phyloP scores from a whole-genome alignment of 2,797 vertebrate species.

The Cheirogaleus major region DNA sequence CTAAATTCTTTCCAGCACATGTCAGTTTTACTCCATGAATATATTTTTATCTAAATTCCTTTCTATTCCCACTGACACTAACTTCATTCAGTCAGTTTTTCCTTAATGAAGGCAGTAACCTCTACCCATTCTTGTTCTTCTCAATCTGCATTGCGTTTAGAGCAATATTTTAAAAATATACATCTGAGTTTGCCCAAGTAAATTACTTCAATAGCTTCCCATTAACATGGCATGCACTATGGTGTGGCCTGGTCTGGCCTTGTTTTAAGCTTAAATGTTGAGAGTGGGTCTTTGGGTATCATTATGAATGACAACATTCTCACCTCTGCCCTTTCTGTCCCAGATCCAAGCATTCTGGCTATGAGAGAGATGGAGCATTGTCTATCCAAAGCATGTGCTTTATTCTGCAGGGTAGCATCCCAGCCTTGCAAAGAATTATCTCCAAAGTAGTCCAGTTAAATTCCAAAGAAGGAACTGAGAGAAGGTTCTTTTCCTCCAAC shows the following conservation, averaged over 20 bases:
- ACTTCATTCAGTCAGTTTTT: background rate
- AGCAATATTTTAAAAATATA: background rate
- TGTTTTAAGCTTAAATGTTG: background rate
- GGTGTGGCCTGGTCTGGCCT: background rate
- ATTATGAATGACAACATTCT: background rate
- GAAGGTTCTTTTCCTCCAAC: background rate
- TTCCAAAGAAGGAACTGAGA: background rate
- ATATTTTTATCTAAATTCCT: background rate
- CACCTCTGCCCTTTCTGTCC: background rate
- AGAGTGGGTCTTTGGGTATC: background rate
- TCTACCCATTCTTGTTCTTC: background rate
- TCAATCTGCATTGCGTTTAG: background rate
- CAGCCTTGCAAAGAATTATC: background rate
- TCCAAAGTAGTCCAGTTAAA: background rate
- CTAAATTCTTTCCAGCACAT: background rate
- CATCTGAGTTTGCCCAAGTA: background rate
- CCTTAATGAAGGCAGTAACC: conserved; percentile 16
- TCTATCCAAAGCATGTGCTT: background rate
- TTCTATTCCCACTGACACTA: background rate
- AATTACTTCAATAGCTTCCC: background rate
- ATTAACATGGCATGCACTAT: background rate
- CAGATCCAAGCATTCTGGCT: background rate
- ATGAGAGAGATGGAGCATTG: background rate
- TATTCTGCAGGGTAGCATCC: background rate
- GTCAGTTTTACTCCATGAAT: background rate